A percentile compares a stretch with the other conserved stretches of the same genome.
Conservation (phyloP, 1,140 invertebrate genomes). For the Drosophila subpulchrella region DNA sequence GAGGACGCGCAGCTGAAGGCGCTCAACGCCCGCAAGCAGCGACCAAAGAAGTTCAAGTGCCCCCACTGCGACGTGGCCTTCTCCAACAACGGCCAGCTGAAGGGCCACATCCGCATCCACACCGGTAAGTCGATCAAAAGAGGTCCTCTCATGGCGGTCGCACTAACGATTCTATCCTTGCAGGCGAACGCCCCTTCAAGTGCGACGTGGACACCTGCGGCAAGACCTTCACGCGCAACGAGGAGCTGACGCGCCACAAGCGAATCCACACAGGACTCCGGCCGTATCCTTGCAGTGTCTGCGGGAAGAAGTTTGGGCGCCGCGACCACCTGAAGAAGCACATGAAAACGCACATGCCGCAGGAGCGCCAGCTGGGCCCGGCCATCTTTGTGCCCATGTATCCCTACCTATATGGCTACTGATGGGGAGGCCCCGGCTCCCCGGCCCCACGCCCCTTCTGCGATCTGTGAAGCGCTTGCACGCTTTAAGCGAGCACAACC, state of each 20-base stretch:
- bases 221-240: conserved; percentile 96
- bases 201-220: conserved; percentile 93
- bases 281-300: conserved; percentile 91
- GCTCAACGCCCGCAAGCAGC: conserved; percentile 89
- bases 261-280: conserved; percentile 94
- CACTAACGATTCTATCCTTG: conserved; percentile 26
- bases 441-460: conserved; percentile 14
- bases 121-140: conserved; percentile 87
- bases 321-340: conserved; percentile 96
- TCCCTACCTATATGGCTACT: conserved; percentile 83
- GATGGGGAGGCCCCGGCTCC: background rate
- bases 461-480: conserved; percentile 77
- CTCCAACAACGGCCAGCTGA: conserved; percentile 96
- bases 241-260: conserved; percentile 95
- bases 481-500: conserved; percentile 63
- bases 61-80: conserved; percentile 95
- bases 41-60: conserved; percentile 95
- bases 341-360: conserved; percentile 85
- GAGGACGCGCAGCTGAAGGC: conserved; percentile 88
- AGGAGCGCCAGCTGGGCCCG: conserved; percentile 75
- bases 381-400: conserved; percentile 83
- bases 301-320: conserved; percentile 94
- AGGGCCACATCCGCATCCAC: conserved; percentile 95
- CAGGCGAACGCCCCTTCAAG: conserved; percentile 93
- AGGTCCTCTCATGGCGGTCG: background rate